phyloP scores from a whole-genome alignment of 1,140 invertebrate genomes.

The Cydia strobilella region DNA sequence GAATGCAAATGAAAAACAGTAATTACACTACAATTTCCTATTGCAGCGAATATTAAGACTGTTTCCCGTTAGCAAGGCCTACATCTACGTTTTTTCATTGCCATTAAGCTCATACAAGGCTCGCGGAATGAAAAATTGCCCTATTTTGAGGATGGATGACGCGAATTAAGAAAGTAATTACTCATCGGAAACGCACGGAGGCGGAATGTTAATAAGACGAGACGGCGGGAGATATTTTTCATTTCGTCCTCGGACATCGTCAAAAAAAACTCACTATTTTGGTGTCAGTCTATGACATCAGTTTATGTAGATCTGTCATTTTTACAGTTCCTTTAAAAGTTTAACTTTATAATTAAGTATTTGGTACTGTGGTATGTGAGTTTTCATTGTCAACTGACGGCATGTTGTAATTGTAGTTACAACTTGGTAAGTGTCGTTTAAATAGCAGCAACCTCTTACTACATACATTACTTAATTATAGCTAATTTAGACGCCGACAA shows the following conservation, averaged over 20 bases:
- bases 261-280: constrained; percentile 43
- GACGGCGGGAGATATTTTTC: constrained; percentile 65
- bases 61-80: constrained; percentile 11
- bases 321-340: no score
- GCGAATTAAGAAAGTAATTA: constrained; percentile 79
- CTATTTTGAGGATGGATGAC: constrained; percentile 79
- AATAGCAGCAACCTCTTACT: no score
- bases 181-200: constrained; percentile 74
- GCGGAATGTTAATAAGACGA: constrained; percentile 76
- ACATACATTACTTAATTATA: background rate
- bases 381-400: no score
- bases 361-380: no score
- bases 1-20: constrained; percentile 19
- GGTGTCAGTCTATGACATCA: background rate
- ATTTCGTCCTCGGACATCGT: constrained; percentile 61
- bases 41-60: constrained; percentile 11
- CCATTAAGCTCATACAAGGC: constrained; percentile 54
- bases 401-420: no score
- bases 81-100: constrained; percentile 42
- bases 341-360: no score
- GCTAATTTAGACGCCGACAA: background rate
- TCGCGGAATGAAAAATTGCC: constrained; percentile 75
- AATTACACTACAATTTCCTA: constrained; percentile 11
- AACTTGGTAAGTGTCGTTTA: no score
- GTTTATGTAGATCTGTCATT: no score